Base-by-base conservation (phyloP, 2,888 invertebrate species). In the Glyphotaelius pellucidus region DNA sequence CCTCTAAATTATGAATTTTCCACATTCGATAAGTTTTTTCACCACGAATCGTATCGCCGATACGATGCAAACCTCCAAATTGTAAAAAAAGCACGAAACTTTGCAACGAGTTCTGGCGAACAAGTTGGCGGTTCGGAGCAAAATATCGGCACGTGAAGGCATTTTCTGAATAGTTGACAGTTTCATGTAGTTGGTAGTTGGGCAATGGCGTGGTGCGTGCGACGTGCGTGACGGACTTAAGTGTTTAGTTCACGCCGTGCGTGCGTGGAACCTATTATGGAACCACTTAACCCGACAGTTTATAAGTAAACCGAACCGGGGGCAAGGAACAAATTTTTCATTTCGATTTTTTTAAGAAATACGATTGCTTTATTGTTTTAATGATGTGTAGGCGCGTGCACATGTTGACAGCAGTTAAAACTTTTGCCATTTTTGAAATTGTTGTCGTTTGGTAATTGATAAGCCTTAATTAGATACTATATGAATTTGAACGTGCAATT, bases 211-310 rank as follows among this genome's bases (percentile, higher is more conserved):
- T 67, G 67, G 31, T 11, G 32, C 31, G 35, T 85, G 32, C n/a
- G 38, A 32, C 92, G 92, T 92, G 89, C 89, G 89, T 89, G 89
- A 30, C 2, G 88, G 19, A 30, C 89, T 25, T 25, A 31, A 52
- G 90, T 85, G 90, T 84, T 79, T 25, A 25, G 85, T 90, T 90
- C 90, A 86, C 90, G 83, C 90, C 79, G 67, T 85, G 90, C 90
- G 90, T 90, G 90, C n/a, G 79, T 35, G 11, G 38, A 15, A 42
- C 30, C 90, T 32, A 90, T 90, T 90, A 90, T 4, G 83, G 80
- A 90, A 81, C 90, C 90, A 90, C 90, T 90, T 80, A 83, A 83
- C 4, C 32, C 83, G 81, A 25, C 52, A 81, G 80, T 80, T 80
- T 89, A 19, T 80, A 89, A 90, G 80, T 84, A 83, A 81, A 81